Evolutionary conservation across 2,113 vertebrate genomes (phyloP), one percentile per base, ranked within the genome.

Genomic region (Gymnarchus niloticus): DNA sequence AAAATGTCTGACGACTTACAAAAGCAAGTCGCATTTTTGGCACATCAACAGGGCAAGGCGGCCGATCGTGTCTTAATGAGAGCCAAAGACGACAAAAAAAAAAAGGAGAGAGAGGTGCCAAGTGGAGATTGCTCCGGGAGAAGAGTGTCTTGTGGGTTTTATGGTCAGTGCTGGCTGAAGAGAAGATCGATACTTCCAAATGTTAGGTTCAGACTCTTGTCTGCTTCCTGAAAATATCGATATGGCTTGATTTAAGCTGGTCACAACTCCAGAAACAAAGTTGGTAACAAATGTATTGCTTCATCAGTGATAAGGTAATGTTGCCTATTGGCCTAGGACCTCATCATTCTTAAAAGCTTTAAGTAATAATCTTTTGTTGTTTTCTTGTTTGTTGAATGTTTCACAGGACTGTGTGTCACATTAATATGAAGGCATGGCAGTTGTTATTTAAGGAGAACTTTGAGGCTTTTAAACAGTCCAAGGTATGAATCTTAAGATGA

Each of bases 1-100:
- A 94, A 94, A 93, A 94, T 95, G 94, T 94, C 93, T 87, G 93
- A 93, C 92, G 93, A 93, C 93, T 92, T 78, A 88, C 93, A 93
- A 94, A 94, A 93, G 90, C 91, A 93, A 91, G 92, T 91, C 91
- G 92, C 92, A 94, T 95, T 94, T 94, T 95, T 95, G 94, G 93
- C 93, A 94, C 92, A 85, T 89, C 90, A 89, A 91, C 28, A 84
- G 90, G 88, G 90, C 91, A 91, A 87, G 89, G 85, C 89, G 91
- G 92, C 94, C 92, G 93, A 93, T 90, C 41, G 91, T 91, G 93
- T 92, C 92, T 92, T 93, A 91, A 91, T 90, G 92, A 91, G 92
- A 91, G 92, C 91, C 91, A 91, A 91, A 92, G 91, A 85, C 86
- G 37, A 81, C 81, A 85, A 56, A 87, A 73, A 81, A 85, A 85